Conservation (phyloP, 2,888 invertebrate genomes). For the Yponomeuta cagnagella region DNA sequence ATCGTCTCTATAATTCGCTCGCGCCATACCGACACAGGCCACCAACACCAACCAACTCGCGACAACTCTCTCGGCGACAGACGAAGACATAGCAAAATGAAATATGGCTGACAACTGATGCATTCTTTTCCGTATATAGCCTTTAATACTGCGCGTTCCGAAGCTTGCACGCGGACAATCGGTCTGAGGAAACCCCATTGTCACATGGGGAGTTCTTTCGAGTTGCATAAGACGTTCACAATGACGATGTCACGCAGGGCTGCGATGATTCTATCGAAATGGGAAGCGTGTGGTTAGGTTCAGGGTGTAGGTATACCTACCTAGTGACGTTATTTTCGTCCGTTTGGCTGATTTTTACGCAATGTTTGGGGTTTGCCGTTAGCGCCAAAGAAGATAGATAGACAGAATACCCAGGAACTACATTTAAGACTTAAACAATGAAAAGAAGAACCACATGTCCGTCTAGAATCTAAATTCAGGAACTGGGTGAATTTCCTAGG, state of each 20-base stretch:
- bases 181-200: constrained; percentile 64
- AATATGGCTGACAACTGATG: constrained; percentile 40
- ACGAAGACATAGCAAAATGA: constrained; percentile 42
- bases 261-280: constrained; percentile 42
- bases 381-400: background rate
- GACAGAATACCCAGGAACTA: too few species aligned
- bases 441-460: background rate
- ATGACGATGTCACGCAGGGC: constrained; percentile 33
- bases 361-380: background rate
- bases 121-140: constrained; percentile 41
- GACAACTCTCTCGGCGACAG: constrained; percentile 26
- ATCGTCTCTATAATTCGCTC: constrained; percentile 52
- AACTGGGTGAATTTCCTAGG: too few species aligned
- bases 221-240: constrained; percentile 45
- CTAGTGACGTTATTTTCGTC: background rate
- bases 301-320: background rate
- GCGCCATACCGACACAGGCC: constrained; percentile 26
- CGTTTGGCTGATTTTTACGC: background rate
- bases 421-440: too few species aligned
- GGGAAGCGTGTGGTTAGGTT: constrained; percentile 32
- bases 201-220: constrained; percentile 27
- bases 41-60: constrained; percentile 29
- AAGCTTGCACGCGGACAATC: constrained; percentile 56
- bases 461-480: too few species aligned
- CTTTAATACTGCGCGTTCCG: constrained; percentile 66